These are phyloP conservation scores for Phrynocephalus forsythii DNA, from an alignment of 2,797 vertebrate species.

Conservation along the genomic window DNA sequence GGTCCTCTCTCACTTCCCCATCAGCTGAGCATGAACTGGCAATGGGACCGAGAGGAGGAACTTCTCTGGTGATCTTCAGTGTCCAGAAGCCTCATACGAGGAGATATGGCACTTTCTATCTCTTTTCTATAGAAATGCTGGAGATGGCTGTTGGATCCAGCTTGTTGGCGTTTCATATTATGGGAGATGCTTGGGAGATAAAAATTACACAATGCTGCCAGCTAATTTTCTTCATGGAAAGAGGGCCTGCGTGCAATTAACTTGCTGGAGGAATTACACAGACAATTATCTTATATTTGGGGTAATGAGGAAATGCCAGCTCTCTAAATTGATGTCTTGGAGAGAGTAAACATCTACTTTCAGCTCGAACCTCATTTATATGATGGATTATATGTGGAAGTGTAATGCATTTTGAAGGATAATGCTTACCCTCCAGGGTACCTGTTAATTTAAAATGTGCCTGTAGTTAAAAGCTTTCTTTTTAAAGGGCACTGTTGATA, in stretches of 20 bases:
- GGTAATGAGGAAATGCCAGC: slow-evolving; percentile 72
- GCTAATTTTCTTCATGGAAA: slow-evolving; percentile 62
- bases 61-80: too few relatives aligned
- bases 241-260: slow-evolving; percentile 65
- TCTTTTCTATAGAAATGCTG: not conserved
- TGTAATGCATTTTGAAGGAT: slow-evolving; percentile 49
- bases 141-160: not conserved
- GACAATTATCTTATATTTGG: slow-evolving; percentile 70
- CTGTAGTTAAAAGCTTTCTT: slow-evolving; percentile 44
- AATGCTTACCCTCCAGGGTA: slow-evolving; percentile 52
- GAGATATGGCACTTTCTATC: too few relatives aligned
- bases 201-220: slow-evolving; percentile 61
- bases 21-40: too few relatives aligned
- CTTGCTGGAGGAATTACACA: slow-evolving; percentile 69
- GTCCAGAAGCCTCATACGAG: too few relatives aligned
- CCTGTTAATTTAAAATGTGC: slow-evolving; percentile 54
- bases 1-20: too few relatives aligned
- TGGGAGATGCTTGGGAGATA: slow-evolving; percentile 46
- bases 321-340: slow-evolving; percentile 69
- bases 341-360: slow-evolving; percentile 70
- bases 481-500: slow-evolving; percentile 40
- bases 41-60: too few relatives aligned
- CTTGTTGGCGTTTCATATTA: not conserved
- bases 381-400: slow-evolving; percentile 62
- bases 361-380: slow-evolving; percentile 63